phyloP scores from a whole-genome alignment of 2,888 invertebrate species.

The Ceriagrion tenellum region DNA sequence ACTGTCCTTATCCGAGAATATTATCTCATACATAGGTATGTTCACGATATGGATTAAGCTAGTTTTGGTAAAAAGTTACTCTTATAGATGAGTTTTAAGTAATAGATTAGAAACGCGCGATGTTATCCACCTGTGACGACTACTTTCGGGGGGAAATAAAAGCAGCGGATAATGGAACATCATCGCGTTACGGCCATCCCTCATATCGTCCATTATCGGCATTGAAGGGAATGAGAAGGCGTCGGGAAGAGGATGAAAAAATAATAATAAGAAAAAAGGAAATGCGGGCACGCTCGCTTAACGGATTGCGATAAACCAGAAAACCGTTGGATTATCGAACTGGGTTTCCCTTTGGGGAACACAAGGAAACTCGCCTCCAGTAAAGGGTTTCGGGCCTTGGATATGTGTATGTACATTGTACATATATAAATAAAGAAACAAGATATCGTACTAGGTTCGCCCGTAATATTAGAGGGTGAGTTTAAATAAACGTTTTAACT shows the following conservation, averaged over 20 bases:
- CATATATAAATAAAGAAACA: background rate
- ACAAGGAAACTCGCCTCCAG: background rate
- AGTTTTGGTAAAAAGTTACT: too few relatives aligned
- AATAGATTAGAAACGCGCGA: background rate
- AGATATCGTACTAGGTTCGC: background rate
- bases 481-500: too few relatives aligned
- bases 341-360: background rate
- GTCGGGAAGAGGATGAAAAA: background rate
- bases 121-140: background rate
- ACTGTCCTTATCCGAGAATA: too few relatives aligned
- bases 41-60: too few relatives aligned
- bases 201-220: background rate
- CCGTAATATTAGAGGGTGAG: too few relatives aligned
- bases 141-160: background rate
- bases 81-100: too few relatives aligned
- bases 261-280: background rate
- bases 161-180: background rate
- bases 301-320: conserved; percentile 31
- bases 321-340: conserved; percentile 32
- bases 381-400: background rate
- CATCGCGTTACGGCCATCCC: background rate
- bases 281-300: background rate
- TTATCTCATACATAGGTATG: too few relatives aligned
- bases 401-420: too few relatives aligned
- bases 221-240: background rate